A percentile compares a stretch with the other conserved stretches of the same genome.
phyloP scores from a whole-genome alignment of 2,888 invertebrate genomes.

The Sinodicranocentrus sp. region DNA sequence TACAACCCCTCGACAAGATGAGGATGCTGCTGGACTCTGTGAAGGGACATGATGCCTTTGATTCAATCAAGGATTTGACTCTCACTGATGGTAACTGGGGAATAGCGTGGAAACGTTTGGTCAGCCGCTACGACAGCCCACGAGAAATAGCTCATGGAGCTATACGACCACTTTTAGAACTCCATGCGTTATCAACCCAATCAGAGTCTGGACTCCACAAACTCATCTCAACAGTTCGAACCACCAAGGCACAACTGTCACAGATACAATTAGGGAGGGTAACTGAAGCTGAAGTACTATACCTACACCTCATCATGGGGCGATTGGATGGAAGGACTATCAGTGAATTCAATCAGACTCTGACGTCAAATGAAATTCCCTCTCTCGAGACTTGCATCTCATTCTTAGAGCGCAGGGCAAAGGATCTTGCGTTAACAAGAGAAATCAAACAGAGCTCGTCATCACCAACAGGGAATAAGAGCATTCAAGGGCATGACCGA shows the following conservation, averaged over 20 bases:
- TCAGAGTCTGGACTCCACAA: constrained; percentile 17
- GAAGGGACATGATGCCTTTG: constrained; percentile 7
- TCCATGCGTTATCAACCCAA: constrained; percentile 6
- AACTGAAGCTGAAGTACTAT: too few relatives aligned
- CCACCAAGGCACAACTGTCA: background rate
- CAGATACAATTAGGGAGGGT: too few relatives aligned
- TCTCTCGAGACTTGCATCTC: too few relatives aligned
- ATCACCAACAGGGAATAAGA: too few relatives aligned
- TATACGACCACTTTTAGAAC: constrained; percentile 41
- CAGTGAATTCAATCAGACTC: too few relatives aligned
- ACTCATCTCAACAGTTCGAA: constrained; percentile 29
- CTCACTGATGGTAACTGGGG: constrained; percentile 33
- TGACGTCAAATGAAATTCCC: too few relatives aligned
- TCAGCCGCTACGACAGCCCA: constrained; percentile 41
- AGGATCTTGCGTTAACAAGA: too few relatives aligned
- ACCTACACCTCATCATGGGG: too few relatives aligned
- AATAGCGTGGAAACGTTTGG: constrained; percentile 47
- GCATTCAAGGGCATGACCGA: too few relatives aligned
- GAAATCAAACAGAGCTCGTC: too few relatives aligned
- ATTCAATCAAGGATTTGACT: constrained; percentile 32
- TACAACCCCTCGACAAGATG: constrained; percentile 27
- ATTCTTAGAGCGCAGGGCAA: too few relatives aligned
- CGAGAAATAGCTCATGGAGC: constrained; percentile 41
- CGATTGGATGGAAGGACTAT: too few relatives aligned
- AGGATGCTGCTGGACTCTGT: constrained; percentile 42